Base-by-base conservation (phyloP, 2,113 vertebrate genomes). In the Nothoprocta perdicaria region DNA sequence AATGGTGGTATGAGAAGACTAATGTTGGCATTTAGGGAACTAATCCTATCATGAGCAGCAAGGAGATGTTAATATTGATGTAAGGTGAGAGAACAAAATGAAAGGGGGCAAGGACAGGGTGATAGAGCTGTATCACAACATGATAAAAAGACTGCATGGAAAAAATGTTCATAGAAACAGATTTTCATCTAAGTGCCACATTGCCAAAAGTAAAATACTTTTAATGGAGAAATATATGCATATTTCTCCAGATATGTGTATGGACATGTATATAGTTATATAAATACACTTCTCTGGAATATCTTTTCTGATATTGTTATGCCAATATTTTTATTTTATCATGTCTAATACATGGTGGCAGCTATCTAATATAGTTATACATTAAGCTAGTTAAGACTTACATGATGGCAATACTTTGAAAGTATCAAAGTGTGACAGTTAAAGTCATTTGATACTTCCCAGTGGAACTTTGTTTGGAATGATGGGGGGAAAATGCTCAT, bases 1-100 rank as follows among this genome's bases (percentile, higher is more conserved):
- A 92, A 94, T 75, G 69, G 50, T 31, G 41, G 53, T 86, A 74
- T 78, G 80, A 63, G 74, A 90, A 89, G 66, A 84, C 27, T 80
- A 81, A 53, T 78, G 33, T 40, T 65, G 86, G 26, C 58, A 77
- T 88, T 78, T n/a, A 80, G 74, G 84, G 86, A 93, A 18, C 31
- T 65, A 33, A 72, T 84, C 13, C 72, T 89, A 38, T 79, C 27
- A 38, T 65, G 71, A 46, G 27, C 58, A 11, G 21, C 23, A 45
- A 21, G 84, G 27, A 80, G 60, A 82, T 7, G 38, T 78, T 22
- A 92, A 84, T 90, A 72, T 61, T 81, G 40, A 72, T 84, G 45
- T 7, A 61, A 33, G n/a, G 24, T 26, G 53, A 89, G n/a, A 80
- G 91, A 87, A 74, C 63, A 76, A 35, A 23, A 22, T 80, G 81